phyloP scores from a whole-genome alignment of 2,888 invertebrate genomes.

The Litoditis marina region DNA sequence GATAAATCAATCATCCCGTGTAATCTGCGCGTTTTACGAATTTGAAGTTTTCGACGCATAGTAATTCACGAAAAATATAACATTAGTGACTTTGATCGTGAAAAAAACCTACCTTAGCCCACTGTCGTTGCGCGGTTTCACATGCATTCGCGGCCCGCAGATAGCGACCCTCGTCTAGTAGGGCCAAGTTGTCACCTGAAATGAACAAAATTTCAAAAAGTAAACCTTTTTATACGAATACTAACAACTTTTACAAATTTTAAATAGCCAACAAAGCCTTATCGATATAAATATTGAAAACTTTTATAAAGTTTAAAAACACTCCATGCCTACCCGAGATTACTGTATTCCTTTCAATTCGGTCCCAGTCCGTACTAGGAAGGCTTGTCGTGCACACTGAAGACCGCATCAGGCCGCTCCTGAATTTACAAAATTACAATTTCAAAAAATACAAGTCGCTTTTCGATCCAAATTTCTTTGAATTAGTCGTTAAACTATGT shows the following conservation, averaged over 20 bases:
- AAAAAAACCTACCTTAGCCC: background rate
- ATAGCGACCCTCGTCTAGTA: background rate
- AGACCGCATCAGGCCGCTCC: background rate
- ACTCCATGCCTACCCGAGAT: background rate
- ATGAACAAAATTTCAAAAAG: no score
- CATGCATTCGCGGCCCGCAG: background rate
- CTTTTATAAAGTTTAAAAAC: background rate
- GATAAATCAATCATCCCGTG: no score
- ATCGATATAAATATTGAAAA: background rate
- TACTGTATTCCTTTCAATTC: conserved; percentile 1
- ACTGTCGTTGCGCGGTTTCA: background rate
- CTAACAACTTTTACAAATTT: no score
- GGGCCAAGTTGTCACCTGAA: background rate
- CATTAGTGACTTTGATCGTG: no score
- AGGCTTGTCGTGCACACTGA: background rate
- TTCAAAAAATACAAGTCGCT: no score
- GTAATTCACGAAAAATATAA: no score
- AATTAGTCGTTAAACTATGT: no score
- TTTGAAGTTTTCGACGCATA: no score
- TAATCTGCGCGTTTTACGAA: no score
- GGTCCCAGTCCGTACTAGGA: conserved; percentile 3
- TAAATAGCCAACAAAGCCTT: background rate
- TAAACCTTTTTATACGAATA: no score
- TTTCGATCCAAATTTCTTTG: no score
- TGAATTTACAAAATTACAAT: background rate